A percentile compares a stretch with the other conserved stretches of the same genome.
Evolutionary conservation across 2,797 vertebrate genomes (phyloP).

Genomic region (Hydrophis major): DNA sequence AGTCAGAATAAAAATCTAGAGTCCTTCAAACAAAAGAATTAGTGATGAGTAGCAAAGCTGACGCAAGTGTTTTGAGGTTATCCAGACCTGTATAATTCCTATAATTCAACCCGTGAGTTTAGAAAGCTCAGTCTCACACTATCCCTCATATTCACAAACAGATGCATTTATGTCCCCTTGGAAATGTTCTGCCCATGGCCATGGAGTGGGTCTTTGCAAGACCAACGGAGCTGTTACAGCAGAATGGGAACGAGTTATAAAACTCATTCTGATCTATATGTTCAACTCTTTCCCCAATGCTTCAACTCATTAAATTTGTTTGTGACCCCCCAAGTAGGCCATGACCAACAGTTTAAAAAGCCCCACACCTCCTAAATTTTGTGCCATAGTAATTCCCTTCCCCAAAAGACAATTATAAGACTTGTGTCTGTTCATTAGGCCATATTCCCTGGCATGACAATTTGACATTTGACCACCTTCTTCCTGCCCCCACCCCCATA

Average conservation of each 20-base stretch:
- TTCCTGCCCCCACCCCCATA: background rate
- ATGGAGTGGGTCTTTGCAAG: background rate
- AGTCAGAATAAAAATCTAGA: background rate
- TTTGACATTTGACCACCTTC: background rate
- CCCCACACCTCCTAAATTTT: background rate
- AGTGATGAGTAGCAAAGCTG: background rate
- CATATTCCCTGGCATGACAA: background rate
- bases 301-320: background rate
- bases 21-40: background rate
- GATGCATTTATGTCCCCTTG: background rate
- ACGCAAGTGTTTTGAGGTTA: background rate
- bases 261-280: background rate
- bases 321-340: background rate
- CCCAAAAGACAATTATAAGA: background rate
- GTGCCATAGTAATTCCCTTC: background rate
- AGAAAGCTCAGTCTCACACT: background rate
- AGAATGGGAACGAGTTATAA: background rate
- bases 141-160: background rate
- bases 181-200: background rate
- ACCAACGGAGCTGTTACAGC: background rate
- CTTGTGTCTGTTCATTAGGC: background rate
- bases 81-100: background rate
- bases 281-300: background rate
- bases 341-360: background rate
- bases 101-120: background rate